Conservation (phyloP, 1,140 invertebrate species). For the Piezodorus guildinii region DNA sequence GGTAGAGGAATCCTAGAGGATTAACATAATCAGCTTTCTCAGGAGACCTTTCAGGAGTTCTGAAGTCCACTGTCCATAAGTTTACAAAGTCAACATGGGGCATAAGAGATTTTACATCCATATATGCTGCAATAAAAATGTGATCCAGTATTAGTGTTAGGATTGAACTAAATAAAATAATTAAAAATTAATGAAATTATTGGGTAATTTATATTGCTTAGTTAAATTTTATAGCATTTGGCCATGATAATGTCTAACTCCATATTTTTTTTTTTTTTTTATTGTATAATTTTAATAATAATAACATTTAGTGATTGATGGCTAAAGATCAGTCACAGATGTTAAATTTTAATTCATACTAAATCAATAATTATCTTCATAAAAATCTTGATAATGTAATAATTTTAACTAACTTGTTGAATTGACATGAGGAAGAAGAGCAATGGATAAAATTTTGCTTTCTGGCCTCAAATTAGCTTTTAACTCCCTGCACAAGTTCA, state of each 20-base stretch:
- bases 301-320: too few relatives aligned
- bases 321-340: too few relatives aligned
- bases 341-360: too few relatives aligned
- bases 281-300: too few relatives aligned
- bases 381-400: too few relatives aligned
- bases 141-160: background rate
- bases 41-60: slow-evolving; percentile 56
- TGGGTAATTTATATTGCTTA: too few relatives aligned
- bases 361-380: too few relatives aligned
- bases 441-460: slow-evolving; percentile 50
- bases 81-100: slow-evolving; percentile 68
- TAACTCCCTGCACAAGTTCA: slow-evolving; percentile 56
- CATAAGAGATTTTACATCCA: slow-evolving; percentile 56
- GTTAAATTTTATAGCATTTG: too few relatives aligned
- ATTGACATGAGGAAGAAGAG: slow-evolving; percentile 65
- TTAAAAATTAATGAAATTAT: too few relatives aligned
- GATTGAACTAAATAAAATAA: background rate
- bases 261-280: too few relatives aligned
- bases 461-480: slow-evolving; percentile 46
- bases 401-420: slow-evolving; percentile 44
- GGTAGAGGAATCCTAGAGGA: slow-evolving; percentile 56
- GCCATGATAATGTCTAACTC: too few relatives aligned
- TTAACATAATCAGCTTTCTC: slow-evolving; percentile 63
- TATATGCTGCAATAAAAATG: slow-evolving; percentile 48
- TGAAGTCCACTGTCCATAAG: slow-evolving; percentile 65